Conservation (phyloP, 2,888 invertebrate genomes). For the Cheilosia grossa region DNA sequence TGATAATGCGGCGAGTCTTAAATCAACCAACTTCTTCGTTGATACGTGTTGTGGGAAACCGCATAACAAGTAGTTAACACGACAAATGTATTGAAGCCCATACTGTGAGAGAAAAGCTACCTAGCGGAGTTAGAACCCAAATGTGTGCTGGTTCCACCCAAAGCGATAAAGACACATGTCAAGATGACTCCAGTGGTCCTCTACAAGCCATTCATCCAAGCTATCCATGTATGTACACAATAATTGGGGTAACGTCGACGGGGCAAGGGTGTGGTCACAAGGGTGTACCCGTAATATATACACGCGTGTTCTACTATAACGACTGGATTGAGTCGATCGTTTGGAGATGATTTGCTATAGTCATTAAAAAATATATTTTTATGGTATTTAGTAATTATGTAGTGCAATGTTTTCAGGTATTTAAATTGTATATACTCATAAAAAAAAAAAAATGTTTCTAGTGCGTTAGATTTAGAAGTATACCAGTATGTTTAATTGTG, state of each 20-base stretch:
- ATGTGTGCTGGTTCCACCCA: conserved; percentile 84
- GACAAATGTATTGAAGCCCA: conserved; percentile 81
- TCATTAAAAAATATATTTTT: too few relatives aligned
- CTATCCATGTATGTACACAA: conserved; percentile 83
- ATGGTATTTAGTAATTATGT: too few relatives aligned
- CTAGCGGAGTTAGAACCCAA: conserved; percentile 83
- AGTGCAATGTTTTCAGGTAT: too few relatives aligned
- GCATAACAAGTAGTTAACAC: too few relatives aligned
- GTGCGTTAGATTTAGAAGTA: too few relatives aligned
- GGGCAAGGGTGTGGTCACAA: conserved; percentile 82
- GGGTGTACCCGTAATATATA: conserved; percentile 86
- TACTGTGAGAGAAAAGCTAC: conserved; percentile 75
- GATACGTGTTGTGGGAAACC: too few relatives aligned
- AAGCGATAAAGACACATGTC: conserved; percentile 84
- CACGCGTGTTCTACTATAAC: conserved; percentile 84
- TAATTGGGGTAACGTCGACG: conserved; percentile 84
- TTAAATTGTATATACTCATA: too few relatives aligned
- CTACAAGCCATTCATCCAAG: conserved; percentile 82
- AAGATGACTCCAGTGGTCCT: conserved; percentile 88
- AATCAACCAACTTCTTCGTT: too few relatives aligned
- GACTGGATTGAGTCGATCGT: conserved; percentile 86
- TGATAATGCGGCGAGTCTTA: too few relatives aligned
- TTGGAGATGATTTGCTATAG: conserved; percentile 81
- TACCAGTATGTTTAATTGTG: too few relatives aligned
- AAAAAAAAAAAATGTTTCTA: too few relatives aligned